Percentiles rank a stretch among this genome's conserved stretches.
Evolutionary conservation across 2,113 vertebrate species (phyloP).

Genomic region (Bufo bufo): DNA sequence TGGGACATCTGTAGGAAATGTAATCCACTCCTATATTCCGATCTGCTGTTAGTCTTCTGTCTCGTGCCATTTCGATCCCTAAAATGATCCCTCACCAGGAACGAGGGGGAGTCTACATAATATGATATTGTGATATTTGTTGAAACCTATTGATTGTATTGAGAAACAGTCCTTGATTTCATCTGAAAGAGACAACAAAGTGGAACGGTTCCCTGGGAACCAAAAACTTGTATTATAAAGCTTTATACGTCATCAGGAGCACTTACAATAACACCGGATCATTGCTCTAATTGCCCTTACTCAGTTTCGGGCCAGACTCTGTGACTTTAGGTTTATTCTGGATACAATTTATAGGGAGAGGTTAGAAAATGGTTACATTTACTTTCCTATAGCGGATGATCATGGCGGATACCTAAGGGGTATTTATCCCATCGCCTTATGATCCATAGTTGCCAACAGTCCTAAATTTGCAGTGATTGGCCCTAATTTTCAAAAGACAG

Average conservation of each 20-base stretch:
- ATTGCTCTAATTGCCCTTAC: constrained; percentile 60
- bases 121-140: neutral
- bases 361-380: neutral
- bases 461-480: too few relatives aligned
- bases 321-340: constrained; percentile 24
- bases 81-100: neutral
- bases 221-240: constrained; percentile 60
- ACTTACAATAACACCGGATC: constrained; percentile 19
- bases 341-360: neutral
- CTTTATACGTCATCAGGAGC: constrained; percentile 53
- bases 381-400: neutral
- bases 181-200: constrained; percentile 50
- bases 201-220: constrained; percentile 61
- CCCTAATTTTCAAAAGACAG: too few relatives aligned
- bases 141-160: constrained; percentile 69
- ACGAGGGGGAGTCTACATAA: neutral
- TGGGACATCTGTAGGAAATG: neutral
- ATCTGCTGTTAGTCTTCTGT: too few relatives aligned
- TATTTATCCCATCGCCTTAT: too few relatives aligned
- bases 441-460: too few relatives aligned
- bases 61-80: neutral
- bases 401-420: neutral
- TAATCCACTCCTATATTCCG: neutral
- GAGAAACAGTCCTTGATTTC: neutral
- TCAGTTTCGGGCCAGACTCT: constrained; percentile 23